Base-by-base conservation (phyloP, 2,797 vertebrate genomes). In the Sebastes oblongus region DNA sequence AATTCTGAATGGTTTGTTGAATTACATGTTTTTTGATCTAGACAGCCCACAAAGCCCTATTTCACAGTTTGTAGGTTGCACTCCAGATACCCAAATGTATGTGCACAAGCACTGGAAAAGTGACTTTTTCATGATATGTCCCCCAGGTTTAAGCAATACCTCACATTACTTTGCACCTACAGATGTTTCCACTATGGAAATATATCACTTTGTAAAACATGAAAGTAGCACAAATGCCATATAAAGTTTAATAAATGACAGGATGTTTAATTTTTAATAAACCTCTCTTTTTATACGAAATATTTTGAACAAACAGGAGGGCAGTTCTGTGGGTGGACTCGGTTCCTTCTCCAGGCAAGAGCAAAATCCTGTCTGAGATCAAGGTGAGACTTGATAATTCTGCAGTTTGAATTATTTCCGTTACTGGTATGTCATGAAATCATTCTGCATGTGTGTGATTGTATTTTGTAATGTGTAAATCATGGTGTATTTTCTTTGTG, bases 291-390 rank as follows among this genome's bases (percentile, higher is more conserved):
- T 29, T 18, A 0, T 14, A 0, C 30, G 7, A 0, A 52, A 2
- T 67, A 9, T 81, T 71, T 68, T 77, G 29, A 66, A 55, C 59
- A 11, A 50, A 68, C 24, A 96, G 96, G 88, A 93, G 13, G 68
- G 11, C 91, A 0, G 2, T 80, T n/a, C 24, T 92, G 32, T 96
- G 95, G 95, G 84, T 90, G 34, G 84, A 93, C 24, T 95, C 95
- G 0, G 84, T 96, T 80, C 96, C 96, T 6, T 95, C 95, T 68
- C 95, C 96, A 2, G 82, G 83, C 20, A 94, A 96, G 87, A 96
- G 96, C 83, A 95, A 92, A 89, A 93, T 90, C 62, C 58, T 96
- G 22, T 90, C 85, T 20, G 94, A 95, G 24, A 81, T 95, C 30
- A 93, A 87, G 92, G 95, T 95, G 70, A 92, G 88, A 72, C 36